Base-by-base conservation (phyloP, 2,888 invertebrate genomes). In the Dermolepida albohirtum region DNA sequence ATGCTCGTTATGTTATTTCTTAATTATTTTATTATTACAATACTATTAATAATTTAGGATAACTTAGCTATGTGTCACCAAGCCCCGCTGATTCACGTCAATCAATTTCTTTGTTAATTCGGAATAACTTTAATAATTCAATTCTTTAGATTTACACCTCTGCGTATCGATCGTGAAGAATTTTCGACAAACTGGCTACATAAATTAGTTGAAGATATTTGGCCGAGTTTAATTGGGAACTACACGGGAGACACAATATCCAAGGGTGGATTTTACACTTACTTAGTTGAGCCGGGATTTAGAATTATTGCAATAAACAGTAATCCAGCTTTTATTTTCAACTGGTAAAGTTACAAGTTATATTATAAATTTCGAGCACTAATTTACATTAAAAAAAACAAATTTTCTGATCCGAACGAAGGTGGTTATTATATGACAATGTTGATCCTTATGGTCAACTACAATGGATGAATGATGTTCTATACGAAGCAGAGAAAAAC, bases 231-330 rank as follows among this genome's bases (percentile, higher is more conserved):
- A 89, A 82, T 96, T 72, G 88, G 91, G 0, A 84, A 86, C 43
- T 87, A 87, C 2, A 89, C 92, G 0, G 84, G 85, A 70, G 79
- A 76, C 5, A 89, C 90, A 0, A 83, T 94, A 44, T 78, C 84
- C 10, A 83, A 86, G 51, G 91, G 91, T 22, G 96, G 95, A 8
- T 96, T 89, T 75, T 97, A 94, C 80, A 90, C 93, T 0, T 83
- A 89, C n/a, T 80, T 87, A 0, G 86, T 91, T 0, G 86, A 84
- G 64, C 86, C 88, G 1, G 93, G 93, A 0, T 86, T 95, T 70
- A 85, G 93, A 71, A 86, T 94, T 4, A 88, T 96, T 69, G 90
- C 89, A 0, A 77, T 96, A 0, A 96, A 96, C 77, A 93, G 89
- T 77, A 95, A 94, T 78, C 89, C 92, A 67, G 93, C 93, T 74